Evolutionary conservation across 2,797 vertebrate species (phyloP), one percentile per base, ranked within the genome.

Genomic region (Gallirallus australis): DNA sequence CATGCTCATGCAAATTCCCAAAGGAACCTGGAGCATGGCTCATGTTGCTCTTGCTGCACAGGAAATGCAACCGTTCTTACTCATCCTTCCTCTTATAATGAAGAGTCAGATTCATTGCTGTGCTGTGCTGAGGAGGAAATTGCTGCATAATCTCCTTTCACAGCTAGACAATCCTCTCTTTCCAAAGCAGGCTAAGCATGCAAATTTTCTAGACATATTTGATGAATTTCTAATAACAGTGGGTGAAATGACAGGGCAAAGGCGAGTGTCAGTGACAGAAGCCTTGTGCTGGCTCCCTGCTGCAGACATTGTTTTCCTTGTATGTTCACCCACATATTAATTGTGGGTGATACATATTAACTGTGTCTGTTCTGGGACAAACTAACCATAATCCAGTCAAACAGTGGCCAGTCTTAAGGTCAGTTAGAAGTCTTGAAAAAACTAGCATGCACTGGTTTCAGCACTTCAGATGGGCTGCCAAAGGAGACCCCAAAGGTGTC

Each of bases 101-200:
- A 96, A 96, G 93, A 94, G 92, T 92, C 91, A 86, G 84, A 96
- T 92, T 94, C 91, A 95, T 92, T 94, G 95, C 70, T 72, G 83
- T 94, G 85, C 79, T 89, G 76, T 63, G 76, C 90, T 87, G 91
- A 64, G 70, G 78, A 96, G 94, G 93, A 95, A 94, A 95, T 95
- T 96, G 92, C 92, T 95, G 86, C 89, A 94, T 97, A 96, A 93
- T 96, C 83, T 92, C 79, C 79, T 80, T 95, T 88, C 90, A 96
- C 66, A 80, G 72, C 75, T 93, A 96, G 82, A 92, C 92, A 96
- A 96, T 88, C 77, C 78, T 16, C 47, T 91, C 82, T 91, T 89
- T 96, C 92, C 92, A 92, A 81, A 89, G 63, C 79, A 96, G 76
- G 71, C 85, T 93, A 93, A 93, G 89, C 70, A 82, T 82, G 93